Evolutionary conservation across 1,140 invertebrate genomes (phyloP).

Genomic region (Drosophila dunni): DNA sequence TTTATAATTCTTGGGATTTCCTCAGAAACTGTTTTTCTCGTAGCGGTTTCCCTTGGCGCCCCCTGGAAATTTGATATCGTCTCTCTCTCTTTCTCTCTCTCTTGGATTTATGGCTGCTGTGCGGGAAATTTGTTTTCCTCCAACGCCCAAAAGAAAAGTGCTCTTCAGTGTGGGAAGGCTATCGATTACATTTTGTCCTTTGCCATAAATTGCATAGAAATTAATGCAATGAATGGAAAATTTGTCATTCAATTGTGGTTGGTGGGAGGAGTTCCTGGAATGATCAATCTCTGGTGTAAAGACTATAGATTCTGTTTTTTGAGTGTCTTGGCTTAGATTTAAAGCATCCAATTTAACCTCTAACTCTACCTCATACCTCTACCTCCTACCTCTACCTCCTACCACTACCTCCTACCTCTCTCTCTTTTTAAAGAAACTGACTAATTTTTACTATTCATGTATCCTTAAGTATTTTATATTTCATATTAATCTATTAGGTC

Average conservation of each 20-base stretch:
- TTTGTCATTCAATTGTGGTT: constrained; percentile 40
- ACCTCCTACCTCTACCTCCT: no score
- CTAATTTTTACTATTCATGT: no score
- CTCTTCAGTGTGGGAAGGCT: constrained; percentile 12
- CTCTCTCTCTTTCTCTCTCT: neutral
- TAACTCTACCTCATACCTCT: no score
- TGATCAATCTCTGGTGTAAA: constrained; percentile 14
- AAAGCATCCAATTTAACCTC: no score
- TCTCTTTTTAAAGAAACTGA: no score
- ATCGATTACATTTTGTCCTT: constrained; percentile 46
- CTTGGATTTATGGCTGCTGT: constrained; percentile 44
- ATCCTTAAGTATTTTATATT: no score
- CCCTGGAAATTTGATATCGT: constrained; percentile 55
- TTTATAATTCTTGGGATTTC: constrained; percentile 40
- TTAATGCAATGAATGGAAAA: constrained; percentile 24
- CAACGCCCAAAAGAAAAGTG: constrained; percentile 12
- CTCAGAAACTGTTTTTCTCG: constrained; percentile 41
- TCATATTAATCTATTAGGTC: no score
- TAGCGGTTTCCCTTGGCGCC: constrained; percentile 23
- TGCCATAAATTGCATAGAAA: constrained; percentile 32
- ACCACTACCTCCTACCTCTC: no score
- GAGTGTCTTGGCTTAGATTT: neutral
- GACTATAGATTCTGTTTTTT: neutral
- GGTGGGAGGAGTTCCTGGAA: neutral
- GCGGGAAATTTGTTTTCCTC: constrained; percentile 58